phyloP scores from a whole-genome alignment of 2,113 vertebrate species.

The Mormyrus iriodes region DNA sequence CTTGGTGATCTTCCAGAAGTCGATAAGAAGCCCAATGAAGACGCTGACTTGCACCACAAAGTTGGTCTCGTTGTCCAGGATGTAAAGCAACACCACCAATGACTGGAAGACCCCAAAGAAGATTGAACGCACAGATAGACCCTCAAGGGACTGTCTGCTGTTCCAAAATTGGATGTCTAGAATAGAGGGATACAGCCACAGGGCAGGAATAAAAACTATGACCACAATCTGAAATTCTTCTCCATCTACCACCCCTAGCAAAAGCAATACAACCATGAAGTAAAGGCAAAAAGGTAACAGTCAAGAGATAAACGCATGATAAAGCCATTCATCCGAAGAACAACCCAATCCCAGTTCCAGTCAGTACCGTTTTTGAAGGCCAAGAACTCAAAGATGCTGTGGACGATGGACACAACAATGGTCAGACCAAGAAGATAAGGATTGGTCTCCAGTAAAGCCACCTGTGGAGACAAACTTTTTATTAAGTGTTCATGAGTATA shows the following conservation, averaged over 20 bases:
- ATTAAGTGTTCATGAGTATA: not conserved
- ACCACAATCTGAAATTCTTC: not conserved
- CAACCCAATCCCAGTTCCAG: not conserved
- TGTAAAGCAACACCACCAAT: conserved; percentile 86
- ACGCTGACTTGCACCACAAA: conserved; percentile 96
- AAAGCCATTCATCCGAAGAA: not conserved
- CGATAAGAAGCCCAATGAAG: conserved; percentile 91
- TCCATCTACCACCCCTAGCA: not conserved
- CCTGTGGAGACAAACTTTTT: conserved; percentile 51
- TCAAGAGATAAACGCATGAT: not conserved
- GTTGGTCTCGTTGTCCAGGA: conserved; percentile 94
- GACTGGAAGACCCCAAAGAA: conserved; percentile 94
- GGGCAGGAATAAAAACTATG: not conserved
- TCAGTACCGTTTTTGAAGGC: conserved; percentile 87
- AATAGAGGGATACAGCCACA: not conserved
- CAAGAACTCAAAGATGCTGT: conserved; percentile 92
- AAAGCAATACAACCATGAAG: not conserved
- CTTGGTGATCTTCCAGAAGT: conserved; percentile 98
- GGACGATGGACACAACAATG: conserved; percentile 86
- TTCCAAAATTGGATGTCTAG: conserved; percentile 98
- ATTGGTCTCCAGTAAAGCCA: conserved; percentile 88
- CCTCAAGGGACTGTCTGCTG: conserved; percentile 91
- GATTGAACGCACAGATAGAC: conserved; percentile 87
- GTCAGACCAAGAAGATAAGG: conserved; percentile 86
- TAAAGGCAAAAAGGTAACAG: not conserved